Evolutionary conservation across 2,113 vertebrate genomes (phyloP), one percentile per base, ranked within the genome.

Genomic region (Xenopus laevis): DNA sequence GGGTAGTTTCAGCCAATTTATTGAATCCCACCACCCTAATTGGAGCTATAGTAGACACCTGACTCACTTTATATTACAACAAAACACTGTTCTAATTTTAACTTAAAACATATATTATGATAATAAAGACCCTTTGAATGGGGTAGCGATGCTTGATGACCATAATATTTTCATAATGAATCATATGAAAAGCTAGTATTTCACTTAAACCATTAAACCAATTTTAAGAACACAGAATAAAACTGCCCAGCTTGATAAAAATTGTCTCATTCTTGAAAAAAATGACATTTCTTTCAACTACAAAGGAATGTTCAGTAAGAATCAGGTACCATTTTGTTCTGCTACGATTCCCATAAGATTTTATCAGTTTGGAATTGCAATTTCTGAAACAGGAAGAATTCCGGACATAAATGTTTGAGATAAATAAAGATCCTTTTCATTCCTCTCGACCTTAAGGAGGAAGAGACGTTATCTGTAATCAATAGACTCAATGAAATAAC

Each of bases 401-500:
- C 74, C 27, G 68, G 72, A 69, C 79, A 79, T 59, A 68, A 10
- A 55, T 0, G 67, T 71, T 21, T 70, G 13, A 72, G 71, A 78
- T 79, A n/a, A 78, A 74, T 58, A 81, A 71, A 80, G 53, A 23
- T 71, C 30, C 73, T 72, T 52, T 82, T 77, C 0, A 0, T 59
- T 69, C 33, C 0, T 23, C 46, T 10, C 40, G 63, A 63, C 46
- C 0, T n/a, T 62, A 27, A 10, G 69, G 58, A 40, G 75, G 62
- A 7, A 81, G 55, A 80, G 10, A 61, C 72, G 33, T 65, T 83
- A 71, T 23, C 66, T 15, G 5, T 10, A 71, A 78, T 66, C 68
- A 72, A 55, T 20, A 77, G 74, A 44, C 59, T 78, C 75, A 82
- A 83, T 1, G 46, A 78, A 84, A 79, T 74, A 64, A 0, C 2